Conservation (phyloP, 2,797 vertebrate genomes). For the Philypnodon macrostomus region DNA sequence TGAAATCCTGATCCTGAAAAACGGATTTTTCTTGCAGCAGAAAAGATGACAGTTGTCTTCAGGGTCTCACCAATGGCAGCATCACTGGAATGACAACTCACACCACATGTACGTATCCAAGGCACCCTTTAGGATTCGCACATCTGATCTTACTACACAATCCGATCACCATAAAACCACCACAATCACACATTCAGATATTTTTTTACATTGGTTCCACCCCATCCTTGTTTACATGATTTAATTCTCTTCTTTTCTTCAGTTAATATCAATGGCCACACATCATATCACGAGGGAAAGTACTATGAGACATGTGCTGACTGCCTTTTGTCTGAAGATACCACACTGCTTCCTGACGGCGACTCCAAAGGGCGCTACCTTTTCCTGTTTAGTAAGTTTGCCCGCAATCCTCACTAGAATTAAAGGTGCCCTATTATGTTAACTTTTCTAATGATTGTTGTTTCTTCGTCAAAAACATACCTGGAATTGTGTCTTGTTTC, state of each 20-base stretch:
- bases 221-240: no score
- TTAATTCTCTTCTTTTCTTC: background rate
- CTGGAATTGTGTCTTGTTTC: no score
- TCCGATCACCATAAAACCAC: no score
- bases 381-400: constrained; percentile 67
- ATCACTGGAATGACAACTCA: constrained; percentile 66
- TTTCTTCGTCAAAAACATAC: no score
- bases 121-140: no score
- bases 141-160: no score
- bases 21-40: constrained; percentile 26
- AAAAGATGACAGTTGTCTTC: constrained; percentile 58
- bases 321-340: constrained; percentile 73
- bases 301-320: constrained; percentile 68
- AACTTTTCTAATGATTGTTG: background rate
- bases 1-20: no score
- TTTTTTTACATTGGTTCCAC: no score
- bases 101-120: constrained; percentile 54
- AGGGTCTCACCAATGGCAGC: constrained; percentile 58
- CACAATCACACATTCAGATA: no score
- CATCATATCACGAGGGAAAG: constrained; percentile 73
- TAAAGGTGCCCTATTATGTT: no score
- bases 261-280: constrained; percentile 71
- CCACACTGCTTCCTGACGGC: constrained; percentile 63
- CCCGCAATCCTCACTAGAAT: background rate
- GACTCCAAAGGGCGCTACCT: constrained; percentile 67